phyloP scores from a whole-genome alignment of 2,888 invertebrate species.

The Drosophila pegasa region DNA sequence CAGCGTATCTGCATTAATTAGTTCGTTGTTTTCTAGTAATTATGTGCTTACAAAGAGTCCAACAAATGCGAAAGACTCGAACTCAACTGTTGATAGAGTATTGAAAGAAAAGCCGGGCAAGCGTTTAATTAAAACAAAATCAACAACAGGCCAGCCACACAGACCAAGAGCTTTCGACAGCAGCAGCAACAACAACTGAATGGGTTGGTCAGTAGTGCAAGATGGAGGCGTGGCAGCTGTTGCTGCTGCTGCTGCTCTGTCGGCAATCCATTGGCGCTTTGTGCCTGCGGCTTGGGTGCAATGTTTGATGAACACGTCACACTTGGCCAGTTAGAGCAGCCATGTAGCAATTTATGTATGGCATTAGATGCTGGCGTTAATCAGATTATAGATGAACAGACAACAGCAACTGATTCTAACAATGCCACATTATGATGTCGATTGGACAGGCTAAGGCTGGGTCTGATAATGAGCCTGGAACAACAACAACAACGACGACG shows the following conservation, averaged over 20 bases:
- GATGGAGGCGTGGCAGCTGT: conserved; percentile 50
- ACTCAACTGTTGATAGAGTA: conserved; percentile 24
- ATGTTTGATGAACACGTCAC: conserved; percentile 77
- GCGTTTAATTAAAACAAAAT: conserved; percentile 70
- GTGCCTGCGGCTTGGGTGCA: conserved; percentile 58
- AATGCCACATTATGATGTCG: conserved; percentile 19
- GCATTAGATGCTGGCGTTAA: conserved; percentile 45
- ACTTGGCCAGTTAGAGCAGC: conserved; percentile 54
- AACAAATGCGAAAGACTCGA: conserved; percentile 11
- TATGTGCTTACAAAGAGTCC: conserved; percentile 21
- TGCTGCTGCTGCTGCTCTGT: conserved; percentile 27
- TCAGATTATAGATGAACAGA: conserved; percentile 39
- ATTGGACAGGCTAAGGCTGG: conserved; percentile 18
- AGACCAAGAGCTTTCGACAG: conserved; percentile 21
- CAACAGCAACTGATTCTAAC: conserved; percentile 20
- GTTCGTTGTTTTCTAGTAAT: neutral
- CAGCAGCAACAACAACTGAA: conserved; percentile 35
- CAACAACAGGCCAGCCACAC: conserved; percentile 53
- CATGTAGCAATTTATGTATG: conserved; percentile 56
- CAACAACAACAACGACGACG: conserved; percentile 11
- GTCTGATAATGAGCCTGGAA: conserved; percentile 10
- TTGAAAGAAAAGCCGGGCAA: conserved; percentile 41
- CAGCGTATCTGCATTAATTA: conserved; percentile 3
- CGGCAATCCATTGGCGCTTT: conserved; percentile 40
- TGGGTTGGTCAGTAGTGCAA: conserved; percentile 72